Evolutionary conservation across 1,140 invertebrate species (phyloP), one percentile per base, ranked within the genome.

Genomic region (Tyrophagus putrescentiae): DNA sequence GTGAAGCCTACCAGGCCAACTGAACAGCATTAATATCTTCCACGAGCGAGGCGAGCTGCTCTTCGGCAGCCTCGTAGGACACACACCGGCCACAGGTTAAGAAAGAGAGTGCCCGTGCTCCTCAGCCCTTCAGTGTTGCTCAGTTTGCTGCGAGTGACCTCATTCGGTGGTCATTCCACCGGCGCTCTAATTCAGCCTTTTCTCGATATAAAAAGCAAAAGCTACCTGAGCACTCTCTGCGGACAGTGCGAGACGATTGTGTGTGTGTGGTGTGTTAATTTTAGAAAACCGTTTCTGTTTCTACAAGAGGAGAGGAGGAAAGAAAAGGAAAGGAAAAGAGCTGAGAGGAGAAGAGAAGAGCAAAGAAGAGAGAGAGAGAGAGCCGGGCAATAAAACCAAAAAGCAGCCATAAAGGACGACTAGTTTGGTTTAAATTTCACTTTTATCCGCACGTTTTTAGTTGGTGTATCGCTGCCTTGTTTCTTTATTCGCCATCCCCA

Each of bases 81-180:
- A n/a, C n/a, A n/a, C n/a, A n/a, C n/a, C n/a, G n/a, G n/a, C n/a
- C n/a, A n/a, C n/a, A n/a, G n/a, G n/a, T n/a, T n/a, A n/a, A n/a
- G n/a, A n/a, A n/a, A n/a, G n/a, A n/a, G n/a, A n/a, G n/a, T n/a
- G n/a, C n/a, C n/a, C n/a, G n/a, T n/a, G n/a, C n/a, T n/a, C n/a
- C n/a, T n/a, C n/a, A n/a, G n/a, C n/a, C n/a, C n/a, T n/a, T n/a
- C n/a, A n/a, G n/a, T n/a, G n/a, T n/a, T n/a, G n/a, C n/a, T n/a
- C n/a, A n/a, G n/a, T n/a, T n/a, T n/a, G n/a, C 21, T 48, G 5
- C 44, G 13, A 50, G 9, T 50, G 52, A 54, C 52, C 52, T 54
- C 52, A 54, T 54, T 54, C 52, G 27, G 1, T 54, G 52, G 52
- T 54, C 52, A 54, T 54, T 54, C 52, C 52, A 54, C 52, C 52